A percentile compares a stretch with the other conserved stretches of the same genome.
Conservation (phyloP, 2,888 invertebrate genomes). For the Fragum fragum region DNA sequence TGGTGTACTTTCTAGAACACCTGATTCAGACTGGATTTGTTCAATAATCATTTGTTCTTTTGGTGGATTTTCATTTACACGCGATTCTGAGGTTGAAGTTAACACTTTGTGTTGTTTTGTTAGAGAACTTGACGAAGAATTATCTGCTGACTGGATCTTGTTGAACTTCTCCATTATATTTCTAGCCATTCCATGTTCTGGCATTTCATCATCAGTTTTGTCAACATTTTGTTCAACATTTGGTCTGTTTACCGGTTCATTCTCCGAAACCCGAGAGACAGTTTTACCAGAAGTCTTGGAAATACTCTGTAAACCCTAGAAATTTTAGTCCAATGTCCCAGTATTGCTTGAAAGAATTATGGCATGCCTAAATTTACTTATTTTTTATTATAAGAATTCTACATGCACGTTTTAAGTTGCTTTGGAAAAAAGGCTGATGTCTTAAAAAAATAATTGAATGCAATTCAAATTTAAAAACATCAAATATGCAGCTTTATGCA, state of each 20-base stretch:
- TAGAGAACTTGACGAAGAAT: slow-evolving; percentile 52
- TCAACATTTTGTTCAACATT: slow-evolving; percentile 75
- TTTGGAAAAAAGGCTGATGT: no score
- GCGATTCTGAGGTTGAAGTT: slow-evolving; percentile 72
- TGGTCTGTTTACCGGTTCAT: slow-evolving; percentile 66
- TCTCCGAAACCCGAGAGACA: slow-evolving; percentile 77
- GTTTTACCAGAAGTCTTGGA: slow-evolving; percentile 58
- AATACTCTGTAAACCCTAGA: no score
- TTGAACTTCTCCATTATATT: slow-evolving; percentile 88
- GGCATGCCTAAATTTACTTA: no score
- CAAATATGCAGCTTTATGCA: no score
- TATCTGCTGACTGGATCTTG: slow-evolving; percentile 63
- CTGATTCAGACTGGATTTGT: slow-evolving; percentile 70
- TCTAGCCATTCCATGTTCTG: slow-evolving; percentile 92
- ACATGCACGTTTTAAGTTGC: no score
- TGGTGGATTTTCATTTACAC: slow-evolving; percentile 75
- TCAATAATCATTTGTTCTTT: slow-evolving; percentile 65
- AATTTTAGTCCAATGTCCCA: no score
- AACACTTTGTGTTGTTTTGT: slow-evolving; percentile 70
- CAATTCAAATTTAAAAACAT: no score
- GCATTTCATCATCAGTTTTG: slow-evolving; percentile 80
- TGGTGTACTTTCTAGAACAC: slow-evolving; percentile 82
- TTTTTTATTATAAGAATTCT: no score
- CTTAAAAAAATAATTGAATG: no score
- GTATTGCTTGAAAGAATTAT: no score